Evolutionary conservation across 1,140 invertebrate species (phyloP), one percentile per base, ranked within the genome.

Genomic region (Drosophila pseudoobscura): DNA sequence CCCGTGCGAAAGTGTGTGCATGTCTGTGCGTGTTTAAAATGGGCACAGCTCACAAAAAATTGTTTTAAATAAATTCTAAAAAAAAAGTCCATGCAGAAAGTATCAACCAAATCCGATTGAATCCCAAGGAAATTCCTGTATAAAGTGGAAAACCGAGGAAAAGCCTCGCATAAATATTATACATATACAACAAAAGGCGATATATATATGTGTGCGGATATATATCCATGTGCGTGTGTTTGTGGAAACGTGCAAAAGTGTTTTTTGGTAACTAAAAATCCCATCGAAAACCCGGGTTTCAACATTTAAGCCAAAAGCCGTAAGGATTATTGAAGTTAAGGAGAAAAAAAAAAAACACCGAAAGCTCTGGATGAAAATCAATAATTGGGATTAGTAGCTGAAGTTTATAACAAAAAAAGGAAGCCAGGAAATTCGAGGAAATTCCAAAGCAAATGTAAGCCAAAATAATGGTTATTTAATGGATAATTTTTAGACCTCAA

Each of bases 311-410:
- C 26, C 59, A 62, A 55, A 26, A 57, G 66, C 56, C 24, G 58
- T 35, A 41, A 70, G 52, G 65, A 56, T 57, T 57, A 69, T 49
- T 50, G 66, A 50, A 46, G 63, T 66, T 35, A 35, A 11, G 20
- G 20, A 35, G 31, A 35, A 35, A 35, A 55, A 35, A 35, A 55
- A 51, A 73, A 78, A 66, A 64, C 52, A 45, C 43, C 35, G 50
- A 54, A 76, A 54, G 60, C 62, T 62, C 59, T 75, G 43, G 51
- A 66, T 55, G 66, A 87, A 85, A 87, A 87, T 87, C 82, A 88
- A 87, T 87, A 87, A 82, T 65, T 87, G 68, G 83, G 82, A 87
- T 87, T 87, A 87, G 80, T 73, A 76, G 80, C 80, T 69, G 80
- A 76, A 54, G 70, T 52, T 73, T 73, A 50, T 9, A 68, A 55